Conservation (phyloP, 1,140 invertebrate genomes). For the Papilio machaon region DNA sequence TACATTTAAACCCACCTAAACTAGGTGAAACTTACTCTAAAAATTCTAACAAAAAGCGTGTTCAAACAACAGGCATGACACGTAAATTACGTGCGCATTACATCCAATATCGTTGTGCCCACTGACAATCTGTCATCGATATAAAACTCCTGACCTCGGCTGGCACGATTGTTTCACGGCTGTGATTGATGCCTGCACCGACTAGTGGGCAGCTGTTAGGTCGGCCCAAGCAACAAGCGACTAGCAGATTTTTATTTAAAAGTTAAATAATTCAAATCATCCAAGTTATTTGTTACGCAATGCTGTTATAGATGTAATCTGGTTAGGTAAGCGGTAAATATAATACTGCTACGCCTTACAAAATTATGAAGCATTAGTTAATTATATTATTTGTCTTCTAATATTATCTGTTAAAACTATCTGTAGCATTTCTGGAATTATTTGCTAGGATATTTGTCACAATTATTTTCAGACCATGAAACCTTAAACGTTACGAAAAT, state of each 20-base stretch:
- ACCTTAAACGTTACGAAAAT: no score
- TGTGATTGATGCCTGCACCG: slow-evolving; percentile 62
- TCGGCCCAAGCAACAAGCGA: slow-evolving; percentile 39
- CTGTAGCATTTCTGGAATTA: no score
- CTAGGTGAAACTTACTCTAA: background rate
- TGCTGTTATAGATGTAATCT: no score
- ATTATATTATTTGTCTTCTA: no score
- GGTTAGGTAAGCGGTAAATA: no score
- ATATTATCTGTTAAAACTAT: no score
- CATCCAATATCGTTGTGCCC: slow-evolving; percentile 37
- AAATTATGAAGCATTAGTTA: no score
- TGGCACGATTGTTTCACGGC: slow-evolving; percentile 62
- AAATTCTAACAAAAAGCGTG: slow-evolving; percentile 16
- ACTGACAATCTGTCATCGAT: slow-evolving; percentile 69
- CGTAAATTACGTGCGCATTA: slow-evolving; percentile 42
- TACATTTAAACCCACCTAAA: background rate
- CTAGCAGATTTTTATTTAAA: slow-evolving; percentile 27
- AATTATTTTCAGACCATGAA: no score
- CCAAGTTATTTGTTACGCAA: no score
- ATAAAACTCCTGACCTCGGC: slow-evolving; percentile 53
- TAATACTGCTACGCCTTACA: no score
- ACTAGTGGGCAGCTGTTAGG: slow-evolving; percentile 54
- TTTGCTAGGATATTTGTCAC: background rate
- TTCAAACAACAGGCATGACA: slow-evolving; percentile 31
- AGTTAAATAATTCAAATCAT: no score